Base-by-base conservation (phyloP, 2,888 invertebrate genomes). In the Patella pellucida region DNA sequence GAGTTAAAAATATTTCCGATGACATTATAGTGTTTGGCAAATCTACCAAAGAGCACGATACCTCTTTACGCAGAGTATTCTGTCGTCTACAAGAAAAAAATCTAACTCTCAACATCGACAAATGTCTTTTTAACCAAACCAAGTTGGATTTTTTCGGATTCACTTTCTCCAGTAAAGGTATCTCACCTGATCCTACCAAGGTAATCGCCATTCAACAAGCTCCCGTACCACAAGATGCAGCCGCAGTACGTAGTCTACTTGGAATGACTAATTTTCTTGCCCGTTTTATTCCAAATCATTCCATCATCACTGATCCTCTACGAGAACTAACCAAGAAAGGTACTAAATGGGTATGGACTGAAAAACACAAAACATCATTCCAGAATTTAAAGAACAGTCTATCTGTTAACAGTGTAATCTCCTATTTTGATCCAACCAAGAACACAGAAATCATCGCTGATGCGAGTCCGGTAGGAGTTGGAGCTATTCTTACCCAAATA, bases 21-120 rank as follows among this genome's bases (percentile, higher is more conserved):
- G 90, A 91, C 81, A 90, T 92, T 69, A 73, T 90, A 4, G 78
- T 91, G 12, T 86, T 77, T 84, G 90, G 85, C 1, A 83, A 77
- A 75, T 77, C 75, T 11, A 74, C 78, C 72, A 51, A 81, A 68
- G 84, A 88, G 69, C 90, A 89, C 74, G 86, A 91, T 76, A 62
- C 51, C 41, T 76, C 85, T 14, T 73, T 90, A 27, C 52, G 77
- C 41, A 69, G 79, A 73, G 86, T 87, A 41, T 79, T 80, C 72
- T 72, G 75, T 71, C 79, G 16, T 12, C 69, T 15, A 15, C 56
- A 4, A 56, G 56, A 15, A 15, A 56, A n/a, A 15, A 15, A 56
- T 15, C 16, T 56, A 9, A 15, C 14, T 19, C 16, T 12, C 2
- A 12, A 56, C 16, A 16, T 56, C 16, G 16, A 3, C 11, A 19